Evolutionary conservation across 1,140 invertebrate genomes (phyloP), one percentile per base, ranked within the genome.

Genomic region (Ridgeia piscesae): DNA sequence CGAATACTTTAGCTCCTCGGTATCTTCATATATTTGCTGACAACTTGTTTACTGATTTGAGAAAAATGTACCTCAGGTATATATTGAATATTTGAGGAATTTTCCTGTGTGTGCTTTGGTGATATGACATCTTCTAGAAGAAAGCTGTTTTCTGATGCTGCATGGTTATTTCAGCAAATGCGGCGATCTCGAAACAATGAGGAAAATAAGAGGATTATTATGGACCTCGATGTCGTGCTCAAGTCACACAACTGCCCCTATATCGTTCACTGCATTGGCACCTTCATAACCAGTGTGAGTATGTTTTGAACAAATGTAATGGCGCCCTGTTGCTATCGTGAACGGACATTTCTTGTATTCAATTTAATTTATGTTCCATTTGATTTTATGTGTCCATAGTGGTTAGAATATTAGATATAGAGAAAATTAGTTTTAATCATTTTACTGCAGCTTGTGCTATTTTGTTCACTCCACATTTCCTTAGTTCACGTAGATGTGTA

Each of bases 171-270:
- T 92, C 95, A 98, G 97, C 98, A 99, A 98, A 99, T 99, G 99
- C 97, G 99, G 93, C 97, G 99, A 88, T 99, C 98, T 17, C 98
- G 99, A 27, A 99, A 99, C 95, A 97, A 97, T 31, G 99, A 99
- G 95, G 99, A 99, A 96, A 99, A 99, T 93, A 99, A 99, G 96
- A 97, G 99, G 94, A 99, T 99, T 92, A 98, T 99, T 91, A 99
- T 99, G 98, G 99, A 99, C 96, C 97, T 99, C 93, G 99, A 99
- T 95, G 99, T 99, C 50, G 98, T 99, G 50, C 97, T 99, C 21
- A 98, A 99, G 94, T 99, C 98, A 89, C 98, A 99, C 94, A 98
- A 99, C 95, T 99, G 99, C 97, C 98, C 98, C 33, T 99, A 98
- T 96, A 99, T 99, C 94, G 99, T 99, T 92, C 97, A 98, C 95